phyloP scores from a whole-genome alignment of 1,140 invertebrate species.

The Drosophila suzukii region DNA sequence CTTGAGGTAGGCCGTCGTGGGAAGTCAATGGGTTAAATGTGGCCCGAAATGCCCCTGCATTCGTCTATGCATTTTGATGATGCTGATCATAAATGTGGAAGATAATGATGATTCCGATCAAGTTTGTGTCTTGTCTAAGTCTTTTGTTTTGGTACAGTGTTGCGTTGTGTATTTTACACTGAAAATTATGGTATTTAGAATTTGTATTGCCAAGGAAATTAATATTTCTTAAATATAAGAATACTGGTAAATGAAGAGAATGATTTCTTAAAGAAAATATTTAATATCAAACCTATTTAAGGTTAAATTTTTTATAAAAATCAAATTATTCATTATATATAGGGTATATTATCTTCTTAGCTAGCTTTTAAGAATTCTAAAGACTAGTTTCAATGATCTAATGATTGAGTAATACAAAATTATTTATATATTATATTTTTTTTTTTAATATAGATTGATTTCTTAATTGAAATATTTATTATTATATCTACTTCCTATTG shows the following conservation, averaged over 20 bases:
- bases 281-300: too few species aligned
- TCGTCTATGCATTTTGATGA: slow-evolving; percentile 29
- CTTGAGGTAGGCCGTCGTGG: slow-evolving; percentile 10
- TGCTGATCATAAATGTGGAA: slow-evolving; percentile 18
- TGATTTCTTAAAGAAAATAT: too few species aligned
- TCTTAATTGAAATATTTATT: too few species aligned
- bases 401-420: too few species aligned
- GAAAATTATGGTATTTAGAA: neutral
- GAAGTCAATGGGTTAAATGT: slow-evolving; percentile 30
- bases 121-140: slow-evolving; percentile 61
- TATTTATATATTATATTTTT: too few species aligned
- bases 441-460: too few species aligned
- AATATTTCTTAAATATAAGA: too few species aligned
- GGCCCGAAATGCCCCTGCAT: slow-evolving; percentile 12
- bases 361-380: too few species aligned
- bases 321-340: neutral
- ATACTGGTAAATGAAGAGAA: too few species aligned
- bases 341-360: neutral
- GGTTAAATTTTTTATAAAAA: neutral
- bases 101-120: slow-evolving; percentile 24
- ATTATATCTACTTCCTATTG: too few species aligned
- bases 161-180: slow-evolving; percentile 6
- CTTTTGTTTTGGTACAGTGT: slow-evolving; percentile 53
- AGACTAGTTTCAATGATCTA: too few species aligned
- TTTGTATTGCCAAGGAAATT: neutral